Base-by-base conservation (phyloP, 2,113 vertebrate genomes). In the Phoxinus phoxinus region DNA sequence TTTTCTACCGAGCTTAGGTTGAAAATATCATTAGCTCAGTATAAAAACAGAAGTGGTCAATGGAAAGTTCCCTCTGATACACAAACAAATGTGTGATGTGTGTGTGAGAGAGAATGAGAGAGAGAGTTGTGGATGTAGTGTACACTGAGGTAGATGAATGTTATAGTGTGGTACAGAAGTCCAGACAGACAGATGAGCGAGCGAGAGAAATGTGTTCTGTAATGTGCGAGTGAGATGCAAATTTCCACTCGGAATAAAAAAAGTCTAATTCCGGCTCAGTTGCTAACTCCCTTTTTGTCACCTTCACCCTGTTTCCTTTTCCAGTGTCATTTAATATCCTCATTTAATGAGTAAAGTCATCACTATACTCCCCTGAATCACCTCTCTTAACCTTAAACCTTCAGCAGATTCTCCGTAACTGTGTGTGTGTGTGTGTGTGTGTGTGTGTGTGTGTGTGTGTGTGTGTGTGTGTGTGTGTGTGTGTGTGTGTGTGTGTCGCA, bases 221-320 rank as follows among this genome's bases (percentile, higher is more conserved):
- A 19, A 25, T 80, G 56, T 63, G 23, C 27, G 23, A 25, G 35
- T 78, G 30, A 27, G 23, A 61, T 61, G 77, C 35, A 44, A 37
- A 80, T 80, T 63, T 80, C 56, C 35, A 8, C 23, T 78, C 74
- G 37, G 51, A 51, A 78, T 79, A 41, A 59, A n/a, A 6, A 59
- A 19, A 37, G 21, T 32, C 75, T 59, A 30, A 78, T 23, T 78
- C 30, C 46, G 72, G 53, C 19, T 23, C 21, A 58, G 1, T 9
- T 21, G 19, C 10, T 35, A 35, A 6, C 48, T 51, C 17, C 19
- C 0, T 4, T 25, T 41, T 17, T 73, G 8, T 11, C 53, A 23
- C 1, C 12, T 30, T 19, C 46, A 23, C 74, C 19, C 25, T 77
- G 27, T 56, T 21, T 21, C 51, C 51, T 78, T 58, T 59, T 59